These are phyloP conservation scores for Brachionus koreanus DNA, from an alignment of 1,140 invertebrate species.

Conservation along the genomic window DNA sequence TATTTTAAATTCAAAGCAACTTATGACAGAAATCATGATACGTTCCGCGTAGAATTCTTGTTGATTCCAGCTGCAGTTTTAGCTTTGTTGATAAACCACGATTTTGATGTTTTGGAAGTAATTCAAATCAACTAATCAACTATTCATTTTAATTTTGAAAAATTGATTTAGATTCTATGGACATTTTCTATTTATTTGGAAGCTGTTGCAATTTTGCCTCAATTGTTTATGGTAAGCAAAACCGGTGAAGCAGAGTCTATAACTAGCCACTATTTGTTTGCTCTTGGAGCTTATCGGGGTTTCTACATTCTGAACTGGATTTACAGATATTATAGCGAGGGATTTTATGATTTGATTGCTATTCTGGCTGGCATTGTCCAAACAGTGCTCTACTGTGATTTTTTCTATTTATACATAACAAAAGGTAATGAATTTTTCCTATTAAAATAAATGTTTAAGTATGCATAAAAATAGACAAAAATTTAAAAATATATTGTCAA, in stretches of 20 bases:
- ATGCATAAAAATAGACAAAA: constrained; percentile 56
- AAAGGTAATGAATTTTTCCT: constrained; percentile 68
- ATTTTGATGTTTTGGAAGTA: constrained; percentile 86
- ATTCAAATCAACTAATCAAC: constrained; percentile 48
- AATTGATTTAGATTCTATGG: constrained; percentile 71
- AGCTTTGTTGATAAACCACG: constrained; percentile 88
- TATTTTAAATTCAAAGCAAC: constrained; percentile 89
- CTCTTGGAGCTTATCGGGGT: constrained; percentile 88
- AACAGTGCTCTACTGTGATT: constrained; percentile 97
- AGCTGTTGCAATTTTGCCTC: constrained; percentile 94
- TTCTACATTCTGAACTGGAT: constrained; percentile 98
- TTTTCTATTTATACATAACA: constrained; percentile 99
- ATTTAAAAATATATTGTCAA: background rate
- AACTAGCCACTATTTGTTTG: constrained; percentile 98
- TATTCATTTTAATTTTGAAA: background rate
- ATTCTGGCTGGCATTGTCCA: constrained; percentile 85
- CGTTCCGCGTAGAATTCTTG: constrained; percentile 93
- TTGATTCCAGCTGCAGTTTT: constrained; percentile 79
- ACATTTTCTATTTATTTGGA: constrained; percentile 99
- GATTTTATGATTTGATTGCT: constrained; percentile 90
- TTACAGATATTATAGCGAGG: constrained; percentile 88
- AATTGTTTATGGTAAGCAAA: constrained; percentile 96
- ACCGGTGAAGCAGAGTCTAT: constrained; percentile 99
- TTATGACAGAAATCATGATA: constrained; percentile 95
- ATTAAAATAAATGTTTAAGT: constrained; percentile 44